Evolutionary conservation across 2,113 vertebrate species (phyloP).

Genomic region (Xiphophorus maculatus): DNA sequence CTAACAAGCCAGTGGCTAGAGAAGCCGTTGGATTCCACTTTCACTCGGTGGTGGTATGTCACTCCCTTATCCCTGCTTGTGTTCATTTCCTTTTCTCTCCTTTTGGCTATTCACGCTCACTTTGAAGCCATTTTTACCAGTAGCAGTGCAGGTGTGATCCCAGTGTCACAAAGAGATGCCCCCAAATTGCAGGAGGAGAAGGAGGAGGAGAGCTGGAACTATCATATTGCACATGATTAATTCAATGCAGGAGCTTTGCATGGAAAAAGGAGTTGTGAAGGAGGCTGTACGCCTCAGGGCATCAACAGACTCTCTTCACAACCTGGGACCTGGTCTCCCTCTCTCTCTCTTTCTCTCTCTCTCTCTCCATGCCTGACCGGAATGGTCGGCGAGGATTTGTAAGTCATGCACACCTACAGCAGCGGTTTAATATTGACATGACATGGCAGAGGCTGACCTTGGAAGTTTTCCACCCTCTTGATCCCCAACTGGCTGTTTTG

Average conservation of each 20-base stretch:
- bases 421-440: slow-evolving; percentile 24
- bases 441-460: slow-evolving; percentile 42
- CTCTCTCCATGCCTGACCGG: slow-evolving; percentile 48
- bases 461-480: slow-evolving; percentile 19
- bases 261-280: slow-evolving; percentile 45
- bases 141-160: slow-evolving; percentile 35
- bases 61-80: background rate
- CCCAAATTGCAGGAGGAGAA: slow-evolving; percentile 9
- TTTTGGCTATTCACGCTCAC: background rate
- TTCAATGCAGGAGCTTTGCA: slow-evolving; percentile 55
- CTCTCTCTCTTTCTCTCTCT: background rate
- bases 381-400: slow-evolving; percentile 26
- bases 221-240: slow-evolving; percentile 68
- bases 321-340: slow-evolving; percentile 38
- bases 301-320: slow-evolving; percentile 48
- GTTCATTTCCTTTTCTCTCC: background rate
- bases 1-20: slow-evolving; percentile 9
- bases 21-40: background rate
- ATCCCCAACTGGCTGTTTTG: slow-evolving; percentile 9
- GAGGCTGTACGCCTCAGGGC: slow-evolving; percentile 53
- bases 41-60: background rate
- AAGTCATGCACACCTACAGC: slow-evolving; percentile 9
- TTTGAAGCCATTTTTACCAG: slow-evolving; percentile 4
- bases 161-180: slow-evolving; percentile 15
- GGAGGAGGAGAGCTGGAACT: slow-evolving; percentile 14